A percentile compares a stretch with the other conserved stretches of the same genome.
Conservation (phyloP, 2,888 invertebrate species). For the Scrobipalpa atriplicella region DNA sequence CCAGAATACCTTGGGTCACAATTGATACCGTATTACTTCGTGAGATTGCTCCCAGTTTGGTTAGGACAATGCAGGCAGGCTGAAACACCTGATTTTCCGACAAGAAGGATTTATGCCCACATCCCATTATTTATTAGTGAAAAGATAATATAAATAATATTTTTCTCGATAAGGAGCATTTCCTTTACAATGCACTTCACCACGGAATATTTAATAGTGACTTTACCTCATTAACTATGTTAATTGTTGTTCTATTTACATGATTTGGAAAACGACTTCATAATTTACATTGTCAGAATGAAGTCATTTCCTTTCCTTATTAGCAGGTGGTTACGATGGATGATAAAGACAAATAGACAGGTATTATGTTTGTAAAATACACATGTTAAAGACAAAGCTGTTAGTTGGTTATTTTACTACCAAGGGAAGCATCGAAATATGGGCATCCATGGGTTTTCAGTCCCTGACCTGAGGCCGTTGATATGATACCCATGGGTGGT, state of each 20-base stretch:
- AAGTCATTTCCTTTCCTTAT: slow-evolving; percentile 4
- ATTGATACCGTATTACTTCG: no score
- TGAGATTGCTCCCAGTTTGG: no score
- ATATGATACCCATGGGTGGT: no score
- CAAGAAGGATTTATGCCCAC: no score
- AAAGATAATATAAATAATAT: not conserved
- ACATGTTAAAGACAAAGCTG: not conserved
- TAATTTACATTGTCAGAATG: slow-evolving; percentile 9
- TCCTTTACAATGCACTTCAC: not conserved
- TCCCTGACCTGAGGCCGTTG: no score
- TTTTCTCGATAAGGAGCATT: not conserved
- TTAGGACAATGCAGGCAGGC: no score
- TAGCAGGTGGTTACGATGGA: not conserved
- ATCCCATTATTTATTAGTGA: no score
- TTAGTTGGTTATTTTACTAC: no score
- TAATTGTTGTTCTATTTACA: not conserved
- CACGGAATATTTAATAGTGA: not conserved
- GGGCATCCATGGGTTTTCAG: no score
- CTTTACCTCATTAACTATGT: not conserved
- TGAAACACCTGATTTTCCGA: no score
- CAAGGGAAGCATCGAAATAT: no score
- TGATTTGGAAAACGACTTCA: not conserved
- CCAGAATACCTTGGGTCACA: no score
- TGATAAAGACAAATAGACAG: slow-evolving; percentile 26
- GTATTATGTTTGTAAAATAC: slow-evolving; percentile 24